Conservation (phyloP, 2,888 invertebrate genomes). For the Caenorhabditis sp. region DNA sequence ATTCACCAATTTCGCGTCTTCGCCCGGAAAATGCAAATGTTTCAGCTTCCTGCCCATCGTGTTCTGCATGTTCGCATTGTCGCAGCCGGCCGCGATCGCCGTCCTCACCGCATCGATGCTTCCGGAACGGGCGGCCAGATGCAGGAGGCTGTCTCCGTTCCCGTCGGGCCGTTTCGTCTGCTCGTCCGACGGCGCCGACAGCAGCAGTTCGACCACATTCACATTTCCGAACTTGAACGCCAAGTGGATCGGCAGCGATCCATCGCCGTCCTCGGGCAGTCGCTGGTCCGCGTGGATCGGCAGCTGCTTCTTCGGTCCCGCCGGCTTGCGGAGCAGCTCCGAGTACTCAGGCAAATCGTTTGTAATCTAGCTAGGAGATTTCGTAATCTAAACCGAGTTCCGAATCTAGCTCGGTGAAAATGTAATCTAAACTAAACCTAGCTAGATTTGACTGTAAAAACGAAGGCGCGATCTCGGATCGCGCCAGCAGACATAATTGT, state of each 20-base stretch:
- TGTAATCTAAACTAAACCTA: no score
- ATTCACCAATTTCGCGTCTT: slow-evolving; percentile 88
- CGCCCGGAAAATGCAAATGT: slow-evolving; percentile 87
- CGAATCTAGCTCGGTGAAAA: no score
- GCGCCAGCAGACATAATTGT: no score
- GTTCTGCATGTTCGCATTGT: slow-evolving; percentile 92
- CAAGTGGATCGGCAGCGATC: slow-evolving; percentile 73
- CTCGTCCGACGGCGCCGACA: slow-evolving; percentile 88
- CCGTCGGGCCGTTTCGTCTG: slow-evolving; percentile 84
- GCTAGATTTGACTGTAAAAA: no score
- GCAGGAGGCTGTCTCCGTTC: slow-evolving; percentile 93
- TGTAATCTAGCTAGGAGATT: no score
- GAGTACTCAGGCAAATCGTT: no score
- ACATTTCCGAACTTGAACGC: slow-evolving; percentile 87
- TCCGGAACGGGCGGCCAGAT: slow-evolving; percentile 88
- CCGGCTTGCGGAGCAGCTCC: slow-evolving; percentile 89
- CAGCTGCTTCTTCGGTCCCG: slow-evolving; percentile 91
- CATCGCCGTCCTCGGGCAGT: slow-evolving; percentile 81
- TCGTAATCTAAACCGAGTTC: no score
- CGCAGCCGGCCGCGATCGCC: slow-evolving; percentile 82
- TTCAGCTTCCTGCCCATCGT: slow-evolving; percentile 90
- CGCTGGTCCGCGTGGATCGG: slow-evolving; percentile 95
- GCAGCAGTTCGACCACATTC: slow-evolving; percentile 92
- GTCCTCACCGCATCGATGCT: slow-evolving; percentile 67
- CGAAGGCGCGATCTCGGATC: no score